A percentile compares a stretch with the other conserved stretches of the same genome.
phyloP scores from a whole-genome alignment of 2,888 invertebrate species.

The Steinernema hermaphroditum region DNA sequence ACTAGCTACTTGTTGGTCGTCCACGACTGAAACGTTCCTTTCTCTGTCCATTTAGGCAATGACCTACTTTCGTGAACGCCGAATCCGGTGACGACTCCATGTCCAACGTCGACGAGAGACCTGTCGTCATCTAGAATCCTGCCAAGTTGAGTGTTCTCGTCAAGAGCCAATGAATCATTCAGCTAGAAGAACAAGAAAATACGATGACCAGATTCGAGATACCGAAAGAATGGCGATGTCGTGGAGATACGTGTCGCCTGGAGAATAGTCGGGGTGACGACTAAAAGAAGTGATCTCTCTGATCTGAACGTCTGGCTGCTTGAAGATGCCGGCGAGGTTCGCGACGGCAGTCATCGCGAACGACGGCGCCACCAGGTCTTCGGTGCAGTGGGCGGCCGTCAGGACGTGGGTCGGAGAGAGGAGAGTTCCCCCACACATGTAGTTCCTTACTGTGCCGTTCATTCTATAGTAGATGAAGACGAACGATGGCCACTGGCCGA shows the following conservation, averaged over 20 bases:
- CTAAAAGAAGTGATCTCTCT: background rate
- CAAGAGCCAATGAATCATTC: background rate
- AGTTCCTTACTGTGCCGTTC: background rate
- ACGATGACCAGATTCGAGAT: background rate
- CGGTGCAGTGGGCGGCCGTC: slow-evolving; percentile 18
- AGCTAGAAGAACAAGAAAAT: background rate
- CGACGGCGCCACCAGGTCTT: background rate
- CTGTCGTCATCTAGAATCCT: background rate
- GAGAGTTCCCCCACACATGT: background rate
- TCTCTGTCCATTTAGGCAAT: background rate
- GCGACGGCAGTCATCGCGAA: background rate
- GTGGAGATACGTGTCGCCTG: background rate
- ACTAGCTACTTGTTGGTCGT: background rate
- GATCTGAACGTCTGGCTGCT: background rate
- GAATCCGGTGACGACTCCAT: background rate
- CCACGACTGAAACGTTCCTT: background rate
- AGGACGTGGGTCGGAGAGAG: background rate
- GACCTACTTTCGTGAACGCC: background rate
- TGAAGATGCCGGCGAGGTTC: background rate
- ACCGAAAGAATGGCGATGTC: slow-evolving; percentile 1
- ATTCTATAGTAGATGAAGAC: background rate
- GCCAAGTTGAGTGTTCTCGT: background rate
- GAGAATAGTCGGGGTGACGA: background rate
- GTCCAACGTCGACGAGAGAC: background rate
- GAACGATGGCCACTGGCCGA: background rate